Conservation (phyloP, 1,140 invertebrate genomes). For the Coenobita brevimanus region DNA sequence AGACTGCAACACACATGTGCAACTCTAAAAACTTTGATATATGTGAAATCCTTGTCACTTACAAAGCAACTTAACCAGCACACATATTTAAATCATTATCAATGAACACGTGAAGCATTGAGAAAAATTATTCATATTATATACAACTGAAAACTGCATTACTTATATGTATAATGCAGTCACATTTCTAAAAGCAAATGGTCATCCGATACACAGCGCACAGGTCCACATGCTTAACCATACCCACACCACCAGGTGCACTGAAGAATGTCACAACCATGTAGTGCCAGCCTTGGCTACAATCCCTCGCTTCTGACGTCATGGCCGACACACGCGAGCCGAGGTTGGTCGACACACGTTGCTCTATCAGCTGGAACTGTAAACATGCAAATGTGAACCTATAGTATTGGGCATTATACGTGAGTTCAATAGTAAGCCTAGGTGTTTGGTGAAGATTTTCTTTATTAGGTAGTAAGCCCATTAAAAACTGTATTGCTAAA, state of each 20-base stretch:
- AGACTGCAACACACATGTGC: no score
- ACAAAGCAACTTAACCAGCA: no score
- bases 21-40: no score
- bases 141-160: neutral
- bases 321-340: conserved; percentile 36
- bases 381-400: conserved; percentile 43
- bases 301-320: conserved; percentile 50
- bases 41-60: no score
- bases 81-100: no score
- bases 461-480: no score
- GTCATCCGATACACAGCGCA: conserved; percentile 8
- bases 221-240: neutral
- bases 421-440: neutral
- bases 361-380: conserved; percentile 65
- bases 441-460: neutral
- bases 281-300: conserved; percentile 23
- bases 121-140: neutral
- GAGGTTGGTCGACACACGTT: conserved; percentile 51
- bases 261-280: conserved; percentile 13
- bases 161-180: neutral
- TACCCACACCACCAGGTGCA: conserved; percentile 14
- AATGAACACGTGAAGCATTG: no score
- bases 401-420: neutral
- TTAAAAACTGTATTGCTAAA: no score
- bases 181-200: conserved; percentile 17